phyloP scores from a whole-genome alignment of 1,140 invertebrate genomes.

The Ceratina calcarata region DNA sequence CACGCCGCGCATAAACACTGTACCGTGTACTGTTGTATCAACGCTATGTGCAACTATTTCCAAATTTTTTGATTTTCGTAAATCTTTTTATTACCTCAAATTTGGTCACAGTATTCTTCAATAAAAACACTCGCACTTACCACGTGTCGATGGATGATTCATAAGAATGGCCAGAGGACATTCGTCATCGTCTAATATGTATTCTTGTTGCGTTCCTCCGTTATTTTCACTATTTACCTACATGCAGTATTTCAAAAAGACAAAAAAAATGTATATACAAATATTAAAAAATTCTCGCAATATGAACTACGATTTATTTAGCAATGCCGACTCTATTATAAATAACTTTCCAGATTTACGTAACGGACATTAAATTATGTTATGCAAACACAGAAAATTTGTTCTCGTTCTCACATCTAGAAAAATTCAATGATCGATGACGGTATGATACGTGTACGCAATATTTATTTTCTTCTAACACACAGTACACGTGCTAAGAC shows the following conservation, averaged over 20 bases:
- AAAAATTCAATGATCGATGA: background rate
- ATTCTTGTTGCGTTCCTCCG: slow-evolving; percentile 86
- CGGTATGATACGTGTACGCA: background rate
- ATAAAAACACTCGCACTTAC: slow-evolving; percentile 81
- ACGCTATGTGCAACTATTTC: background rate
- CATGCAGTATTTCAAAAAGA: background rate
- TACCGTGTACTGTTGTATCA: background rate
- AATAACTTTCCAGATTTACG: too few species aligned
- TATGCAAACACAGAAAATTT: background rate
- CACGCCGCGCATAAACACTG: background rate
- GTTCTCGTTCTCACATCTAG: background rate
- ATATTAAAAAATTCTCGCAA: too few species aligned
- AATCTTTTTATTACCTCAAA: background rate
- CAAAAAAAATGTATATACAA: background rate
- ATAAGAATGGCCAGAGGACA: slow-evolving; percentile 97
- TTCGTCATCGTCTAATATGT: slow-evolving; percentile 97
- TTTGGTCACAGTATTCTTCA: background rate
- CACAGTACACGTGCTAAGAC: background rate
- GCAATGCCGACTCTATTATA: too few species aligned
- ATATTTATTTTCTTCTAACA: too few species aligned
- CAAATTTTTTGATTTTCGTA: background rate
- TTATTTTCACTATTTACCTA: slow-evolving; percentile 86
- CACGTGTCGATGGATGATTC: slow-evolving; percentile 91
- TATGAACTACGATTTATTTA: too few species aligned
- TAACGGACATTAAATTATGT: too few species aligned